Evolutionary conservation across 2,888 invertebrate genomes (phyloP), one percentile per base, ranked within the genome.

Genomic region (Drosophila kanekoi): DNA sequence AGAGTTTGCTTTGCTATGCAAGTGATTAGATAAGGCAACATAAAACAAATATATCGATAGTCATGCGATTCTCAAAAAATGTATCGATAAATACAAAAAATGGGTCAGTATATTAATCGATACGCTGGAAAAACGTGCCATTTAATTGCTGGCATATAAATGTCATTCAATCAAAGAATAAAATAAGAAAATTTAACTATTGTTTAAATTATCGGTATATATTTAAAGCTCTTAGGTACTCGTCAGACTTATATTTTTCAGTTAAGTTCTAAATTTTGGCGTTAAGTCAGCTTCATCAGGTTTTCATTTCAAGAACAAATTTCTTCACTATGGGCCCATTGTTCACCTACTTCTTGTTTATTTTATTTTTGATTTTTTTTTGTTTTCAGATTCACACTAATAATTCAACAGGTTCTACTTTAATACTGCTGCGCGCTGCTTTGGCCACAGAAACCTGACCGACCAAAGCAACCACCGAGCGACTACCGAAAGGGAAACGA

Each of bases 401-500:
- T 85, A 77, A 73, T 64, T 70, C 72, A 85, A 87, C 88, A 80
- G 83, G 83, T 88, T 83, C 66, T 60, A 65, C 66, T 71, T 68
- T 62, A 38, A 75, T 52, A 51, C 61, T 32, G 43, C 43, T 49
- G 33, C 13, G 51, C 66, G 56, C 61, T 72, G 70, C 47, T 69
- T 54, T 65, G 61, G 45, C 49, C 47, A 72, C 51, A 54, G 20
- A 59, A 59, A 64, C 35, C 65, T 38, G 33, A 52, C 33, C 40
- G 32, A 32, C 59, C 48, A 44, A 57, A 47, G 33, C 62, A 49
- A 66, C 74, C 68, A 57, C 54, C 66, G 47, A 63, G 13, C 48
- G 73, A 72, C 82, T 77, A 82, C 87, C 81, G 89, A 90, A 90
- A 90, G 89, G 88, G 87, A 89, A 89, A 85, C 83, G 87, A 89